A percentile compares a stretch with the other conserved stretches of the same genome.
phyloP scores from a whole-genome alignment of 1,140 invertebrate species.

The Varroa destructor region DNA sequence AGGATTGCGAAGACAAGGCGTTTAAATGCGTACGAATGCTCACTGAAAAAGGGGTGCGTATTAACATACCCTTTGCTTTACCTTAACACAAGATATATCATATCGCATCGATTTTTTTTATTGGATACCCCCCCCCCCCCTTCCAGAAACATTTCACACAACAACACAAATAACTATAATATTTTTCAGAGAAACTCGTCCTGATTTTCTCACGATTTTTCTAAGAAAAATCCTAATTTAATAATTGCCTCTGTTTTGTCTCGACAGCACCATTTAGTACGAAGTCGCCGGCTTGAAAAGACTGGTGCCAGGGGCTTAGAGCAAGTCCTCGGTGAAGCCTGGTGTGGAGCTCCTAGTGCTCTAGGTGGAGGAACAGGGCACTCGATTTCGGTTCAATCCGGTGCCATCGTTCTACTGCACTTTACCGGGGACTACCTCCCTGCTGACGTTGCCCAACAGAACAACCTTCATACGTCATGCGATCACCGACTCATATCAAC shows the following conservation, averaged over 20 bases:
- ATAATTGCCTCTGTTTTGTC: neutral
- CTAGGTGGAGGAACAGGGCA: too few species aligned
- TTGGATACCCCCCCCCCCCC: too few species aligned
- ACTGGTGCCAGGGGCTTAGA: neutral
- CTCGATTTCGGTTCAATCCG: neutral
- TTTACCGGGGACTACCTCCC: neutral
- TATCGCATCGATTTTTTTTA: too few species aligned
- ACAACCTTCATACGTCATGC: constrained; percentile 19
- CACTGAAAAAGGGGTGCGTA: constrained; percentile 18
- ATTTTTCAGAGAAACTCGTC: too few species aligned
- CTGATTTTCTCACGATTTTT: too few species aligned
- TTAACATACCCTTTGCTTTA: neutral
- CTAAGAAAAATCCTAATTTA: too few species aligned
- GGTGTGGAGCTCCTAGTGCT: neutral
- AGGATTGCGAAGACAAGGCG: constrained; percentile 40
- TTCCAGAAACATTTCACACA: too few species aligned
- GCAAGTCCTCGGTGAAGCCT: neutral
- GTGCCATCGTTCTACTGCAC: constrained; percentile 10
- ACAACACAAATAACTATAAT: too few species aligned
- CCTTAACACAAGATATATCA: neutral
- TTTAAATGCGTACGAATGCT: constrained; percentile 19
- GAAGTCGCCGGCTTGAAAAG: neutral
- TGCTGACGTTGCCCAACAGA: constrained; percentile 11
- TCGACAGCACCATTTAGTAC: constrained; percentile 5
- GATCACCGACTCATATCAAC: constrained; percentile 19